Conservation (phyloP, 2,113 vertebrate species). For the Mustelus asterias region DNA sequence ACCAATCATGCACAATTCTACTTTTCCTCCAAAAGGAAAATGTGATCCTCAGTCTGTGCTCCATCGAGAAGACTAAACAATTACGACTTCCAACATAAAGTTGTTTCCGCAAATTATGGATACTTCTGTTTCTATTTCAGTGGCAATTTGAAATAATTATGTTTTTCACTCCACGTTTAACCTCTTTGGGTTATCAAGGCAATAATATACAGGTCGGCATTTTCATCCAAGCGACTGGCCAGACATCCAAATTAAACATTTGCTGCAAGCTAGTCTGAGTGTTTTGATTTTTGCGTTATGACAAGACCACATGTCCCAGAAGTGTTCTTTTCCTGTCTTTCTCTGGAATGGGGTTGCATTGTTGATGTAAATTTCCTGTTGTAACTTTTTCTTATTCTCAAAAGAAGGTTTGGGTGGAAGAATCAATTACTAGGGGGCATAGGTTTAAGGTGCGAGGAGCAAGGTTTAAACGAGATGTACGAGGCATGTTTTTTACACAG, state of each 20-base stretch:
- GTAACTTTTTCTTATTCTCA: not conserved
- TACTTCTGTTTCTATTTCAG: not conserved
- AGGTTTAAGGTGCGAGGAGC: too few species aligned
- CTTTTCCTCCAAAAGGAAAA: not conserved
- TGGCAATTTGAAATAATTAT: conserved; percentile 11
- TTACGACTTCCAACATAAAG: not conserved
- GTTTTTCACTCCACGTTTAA: not conserved
- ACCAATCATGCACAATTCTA: not conserved
- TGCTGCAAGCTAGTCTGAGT: not conserved
- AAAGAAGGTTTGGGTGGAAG: not conserved
- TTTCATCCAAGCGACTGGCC: not conserved
- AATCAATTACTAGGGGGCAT: too few species aligned
- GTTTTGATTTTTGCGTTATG: not conserved
- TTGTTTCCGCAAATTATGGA: not conserved
- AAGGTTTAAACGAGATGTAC: too few species aligned
- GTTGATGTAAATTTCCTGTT: not conserved
- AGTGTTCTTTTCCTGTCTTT: not conserved
- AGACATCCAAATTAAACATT: not conserved
- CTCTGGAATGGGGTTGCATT: not conserved
- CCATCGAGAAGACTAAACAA: not conserved
- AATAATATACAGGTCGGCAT: not conserved
- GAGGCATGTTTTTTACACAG: too few species aligned
- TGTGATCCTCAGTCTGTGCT: not conserved
- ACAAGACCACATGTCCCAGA: not conserved
- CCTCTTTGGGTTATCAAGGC: not conserved